Conservation (phyloP, 2,888 invertebrate genomes). For the Thecophora atra region DNA sequence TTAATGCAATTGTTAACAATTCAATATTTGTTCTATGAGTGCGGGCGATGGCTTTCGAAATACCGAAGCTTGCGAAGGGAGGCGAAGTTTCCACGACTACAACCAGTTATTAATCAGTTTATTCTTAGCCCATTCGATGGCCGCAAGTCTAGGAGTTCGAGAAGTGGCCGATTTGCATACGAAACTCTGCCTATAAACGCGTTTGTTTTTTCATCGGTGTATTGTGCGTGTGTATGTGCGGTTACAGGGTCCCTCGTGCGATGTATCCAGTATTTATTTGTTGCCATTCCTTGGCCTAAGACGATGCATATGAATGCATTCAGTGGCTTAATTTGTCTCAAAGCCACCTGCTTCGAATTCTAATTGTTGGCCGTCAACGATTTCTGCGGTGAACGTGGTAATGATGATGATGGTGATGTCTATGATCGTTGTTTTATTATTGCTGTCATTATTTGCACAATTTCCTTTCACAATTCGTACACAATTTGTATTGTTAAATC, state of each 20-base stretch:
- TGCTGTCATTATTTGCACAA: constrained; percentile 15
- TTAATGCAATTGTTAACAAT: background rate
- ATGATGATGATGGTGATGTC: background rate
- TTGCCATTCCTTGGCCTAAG: constrained; percentile 29
- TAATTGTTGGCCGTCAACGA: constrained; percentile 27
- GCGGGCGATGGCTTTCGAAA: background rate
- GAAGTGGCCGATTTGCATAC: too few species aligned
- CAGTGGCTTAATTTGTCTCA: constrained; percentile 25
- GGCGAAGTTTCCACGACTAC: too few species aligned
- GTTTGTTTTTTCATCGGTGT: background rate
- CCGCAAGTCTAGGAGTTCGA: background rate
- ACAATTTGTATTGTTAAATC: constrained; percentile 29
- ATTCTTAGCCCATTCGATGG: too few species aligned
- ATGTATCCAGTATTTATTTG: constrained; percentile 11
- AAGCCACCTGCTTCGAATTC: constrained; percentile 36
- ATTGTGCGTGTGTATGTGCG: background rate
- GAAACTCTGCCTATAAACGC: too few species aligned
- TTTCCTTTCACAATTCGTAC: constrained; percentile 21
- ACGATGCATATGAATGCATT: constrained; percentile 25
- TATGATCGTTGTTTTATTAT: background rate
- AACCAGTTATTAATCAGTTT: too few species aligned
- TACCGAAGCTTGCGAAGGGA: background rate
- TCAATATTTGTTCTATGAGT: background rate
- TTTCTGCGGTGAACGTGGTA: background rate
- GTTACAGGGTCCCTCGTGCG: background rate